Conservation (phyloP, 30 jellyfish, hydroid and myxozoan genomes). For the Aurelia aurita region DNA sequence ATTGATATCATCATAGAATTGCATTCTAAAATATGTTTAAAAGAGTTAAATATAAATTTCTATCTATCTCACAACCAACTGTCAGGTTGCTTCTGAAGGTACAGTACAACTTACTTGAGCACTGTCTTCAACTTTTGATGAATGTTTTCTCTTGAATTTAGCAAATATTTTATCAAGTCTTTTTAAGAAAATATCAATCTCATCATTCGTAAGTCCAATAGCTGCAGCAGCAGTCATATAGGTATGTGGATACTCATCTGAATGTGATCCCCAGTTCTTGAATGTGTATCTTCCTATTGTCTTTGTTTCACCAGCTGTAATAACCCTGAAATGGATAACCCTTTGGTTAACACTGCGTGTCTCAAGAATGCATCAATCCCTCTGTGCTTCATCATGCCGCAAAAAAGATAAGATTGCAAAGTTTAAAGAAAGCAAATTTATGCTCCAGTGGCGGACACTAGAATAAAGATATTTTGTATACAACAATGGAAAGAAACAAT, state of each 20-base stretch:
- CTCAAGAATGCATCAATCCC: too few species aligned
- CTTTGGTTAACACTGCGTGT: not conserved
- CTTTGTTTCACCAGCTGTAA: constrained; percentile 71
- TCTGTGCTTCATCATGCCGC: too few species aligned
- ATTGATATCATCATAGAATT: too few species aligned
- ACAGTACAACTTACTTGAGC: not conserved
- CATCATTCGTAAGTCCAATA: constrained; percentile 80
- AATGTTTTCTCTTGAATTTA: constrained; percentile 39
- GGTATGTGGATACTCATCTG: constrained; percentile 76
- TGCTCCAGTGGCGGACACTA: too few species aligned
- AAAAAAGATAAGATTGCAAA: too few species aligned
- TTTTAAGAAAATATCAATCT: constrained; percentile 73
- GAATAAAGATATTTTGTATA: too few species aligned
- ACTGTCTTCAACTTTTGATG: not conserved
- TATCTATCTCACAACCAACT: too few species aligned
- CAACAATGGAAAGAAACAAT: too few species aligned
- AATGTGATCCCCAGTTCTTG: constrained; percentile 95
- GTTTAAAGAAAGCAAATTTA: too few species aligned
- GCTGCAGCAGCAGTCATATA: constrained; percentile 97
- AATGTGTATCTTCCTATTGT: constrained; percentile 67
- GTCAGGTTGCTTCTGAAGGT: too few species aligned
- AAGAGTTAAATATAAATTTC: too few species aligned
- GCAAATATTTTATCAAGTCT: constrained; percentile 75
- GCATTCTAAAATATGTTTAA: too few species aligned
- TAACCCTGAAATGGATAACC: constrained; percentile 70